Percentiles rank a stretch among this genome's conserved stretches.
Evolutionary conservation across 2,113 vertebrate species (phyloP).

Genomic region (human): DNA sequence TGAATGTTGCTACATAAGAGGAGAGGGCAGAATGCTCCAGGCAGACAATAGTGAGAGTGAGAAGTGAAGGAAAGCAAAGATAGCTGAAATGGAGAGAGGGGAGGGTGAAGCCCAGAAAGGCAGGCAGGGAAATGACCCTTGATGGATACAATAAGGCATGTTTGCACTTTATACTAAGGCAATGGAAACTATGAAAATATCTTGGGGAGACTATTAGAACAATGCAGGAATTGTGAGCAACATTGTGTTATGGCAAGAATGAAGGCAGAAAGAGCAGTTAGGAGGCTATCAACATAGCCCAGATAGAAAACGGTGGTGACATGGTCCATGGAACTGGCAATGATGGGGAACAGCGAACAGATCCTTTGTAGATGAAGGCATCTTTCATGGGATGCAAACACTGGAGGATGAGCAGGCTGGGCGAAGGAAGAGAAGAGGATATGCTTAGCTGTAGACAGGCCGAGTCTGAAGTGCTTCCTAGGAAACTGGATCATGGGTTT

Average conservation of each 20-base stretch:
- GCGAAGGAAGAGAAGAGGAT: neutral
- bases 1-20: neutral
- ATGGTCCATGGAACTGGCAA: neutral
- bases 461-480: neutral
- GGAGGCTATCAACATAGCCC: neutral
- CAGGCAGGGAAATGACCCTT: neutral
- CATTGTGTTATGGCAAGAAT: neutral
- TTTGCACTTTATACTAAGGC: neutral
- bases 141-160: neutral
- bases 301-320: neutral
- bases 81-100: neutral
- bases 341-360: neutral
- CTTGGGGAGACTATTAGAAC: neutral
- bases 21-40: neutral
- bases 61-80: neutral
- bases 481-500: neutral
- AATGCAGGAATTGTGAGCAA: neutral
- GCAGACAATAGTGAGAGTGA: neutral
- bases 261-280: neutral
- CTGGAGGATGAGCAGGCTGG: neutral
- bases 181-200: neutral
- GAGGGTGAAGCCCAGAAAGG: neutral
- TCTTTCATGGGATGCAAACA: neutral
- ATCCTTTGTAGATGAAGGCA: neutral
- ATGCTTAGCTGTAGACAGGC: neutral